Base-by-base conservation (phyloP, 2,113 vertebrate species). In the Psophia crepitans region DNA sequence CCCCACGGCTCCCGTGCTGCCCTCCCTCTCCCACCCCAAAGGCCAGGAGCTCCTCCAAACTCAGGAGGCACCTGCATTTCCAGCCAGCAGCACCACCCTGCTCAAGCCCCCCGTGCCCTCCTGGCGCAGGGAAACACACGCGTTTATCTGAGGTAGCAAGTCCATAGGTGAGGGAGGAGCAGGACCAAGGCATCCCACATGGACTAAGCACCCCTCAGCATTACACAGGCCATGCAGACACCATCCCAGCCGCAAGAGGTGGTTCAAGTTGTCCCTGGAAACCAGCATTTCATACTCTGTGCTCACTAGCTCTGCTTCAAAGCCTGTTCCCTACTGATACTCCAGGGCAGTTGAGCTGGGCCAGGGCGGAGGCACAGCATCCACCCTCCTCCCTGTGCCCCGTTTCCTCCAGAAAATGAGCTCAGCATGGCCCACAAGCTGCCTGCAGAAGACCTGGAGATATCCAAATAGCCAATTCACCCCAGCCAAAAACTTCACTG, bases 341-440 rank as follows among this genome's bases (percentile, higher is more conserved):
- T 35, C 49, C 44, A 41, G 6, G 33, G 35, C 1, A 69, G 16
- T 4, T 41, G 39, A 35, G 57, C 61, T 30, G 76, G n/a, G 21
- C 49, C 35, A 73, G 35, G 23, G 58, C 14, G 51, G 53, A 71
- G 23, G 18, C 43, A 71, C 46, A 87, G 43, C 56, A 84, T 26
- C 19, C 43, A 44, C 0, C 0, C 20, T n/a, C 12, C 19, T 82
- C 20, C 26, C 37, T 5, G 0, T 12, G 27, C 16, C 30, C 53
- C 20, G 49, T 18, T 77, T 60, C 15, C 64, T 58, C 65, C 51
- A 90, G 60, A 54, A 77, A 70, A 68, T 0, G 2, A 14, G n/a
- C 7, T 69, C 60, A 49, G 35, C 8, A 4, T 14, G 10, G 22
- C 43, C 14, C 51, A 90, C 41, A 37, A 44, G 12, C 33, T 86